Evolutionary conservation across 2,113 vertebrate genomes (phyloP).

Genomic region (Notiomystis cincta): DNA sequence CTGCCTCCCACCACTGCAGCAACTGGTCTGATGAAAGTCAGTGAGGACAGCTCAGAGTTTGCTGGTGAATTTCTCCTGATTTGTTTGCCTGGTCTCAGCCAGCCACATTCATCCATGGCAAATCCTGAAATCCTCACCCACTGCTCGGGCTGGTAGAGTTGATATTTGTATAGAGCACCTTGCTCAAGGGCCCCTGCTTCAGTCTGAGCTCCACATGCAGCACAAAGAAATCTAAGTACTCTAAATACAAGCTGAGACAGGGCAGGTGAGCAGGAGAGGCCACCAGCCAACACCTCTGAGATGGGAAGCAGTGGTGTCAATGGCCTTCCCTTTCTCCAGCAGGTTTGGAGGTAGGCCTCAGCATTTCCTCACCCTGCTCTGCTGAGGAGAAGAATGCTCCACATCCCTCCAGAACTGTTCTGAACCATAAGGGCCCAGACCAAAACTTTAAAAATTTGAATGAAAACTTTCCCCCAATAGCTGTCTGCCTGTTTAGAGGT

Average conservation of each 20-base stretch:
- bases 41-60: not conserved
- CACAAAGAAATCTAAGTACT: not conserved
- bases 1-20: not conserved
- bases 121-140: not conserved
- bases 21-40: not conserved
- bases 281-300: not conserved
- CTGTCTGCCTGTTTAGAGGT: not conserved
- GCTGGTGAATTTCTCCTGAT: not conserved
- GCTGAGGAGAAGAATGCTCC: not conserved
- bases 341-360: not conserved
- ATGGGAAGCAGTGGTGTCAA: fast-evolving
- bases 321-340: not conserved
- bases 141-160: not conserved
- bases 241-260: not conserved
- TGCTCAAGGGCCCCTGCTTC: not conserved
- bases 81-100: not conserved
- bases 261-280: not conserved
- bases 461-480: not conserved
- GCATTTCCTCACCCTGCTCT: not conserved
- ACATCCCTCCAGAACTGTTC: fast-evolving
- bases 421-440: not conserved
- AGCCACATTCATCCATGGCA: not conserved
- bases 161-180: not conserved
- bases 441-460: not conserved
- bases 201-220: not conserved